A percentile compares a stretch with the other conserved stretches of the same genome.
phyloP scores from a whole-genome alignment of 2,888 invertebrate species.

The Octonoba sinensis region DNA sequence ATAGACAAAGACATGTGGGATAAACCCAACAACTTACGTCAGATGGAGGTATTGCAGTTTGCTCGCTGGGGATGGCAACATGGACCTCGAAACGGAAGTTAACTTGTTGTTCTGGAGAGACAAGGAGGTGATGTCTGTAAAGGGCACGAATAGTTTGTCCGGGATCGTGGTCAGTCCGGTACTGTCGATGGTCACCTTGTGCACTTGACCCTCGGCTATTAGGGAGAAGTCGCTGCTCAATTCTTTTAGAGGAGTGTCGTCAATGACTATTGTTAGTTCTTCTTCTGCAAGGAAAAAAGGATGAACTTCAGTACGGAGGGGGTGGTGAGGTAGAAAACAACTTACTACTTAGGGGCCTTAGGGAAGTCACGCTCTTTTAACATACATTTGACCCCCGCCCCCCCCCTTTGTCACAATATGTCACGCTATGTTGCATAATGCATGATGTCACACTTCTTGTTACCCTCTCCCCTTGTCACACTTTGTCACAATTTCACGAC shows the following conservation, averaged over 20 bases:
- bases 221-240: slow-evolving; percentile 22
- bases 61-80: slow-evolving; percentile 40
- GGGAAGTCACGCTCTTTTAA: no score
- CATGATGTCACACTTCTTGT: no score
- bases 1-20: no score
- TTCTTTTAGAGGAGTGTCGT: slow-evolving; percentile 37
- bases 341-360: no score
- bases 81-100: slow-evolving; percentile 30
- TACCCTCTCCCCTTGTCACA: no score
- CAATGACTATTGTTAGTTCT: slow-evolving; percentile 46
- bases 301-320: background rate
- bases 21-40: slow-evolving; percentile 35
- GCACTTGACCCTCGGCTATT: slow-evolving; percentile 37
- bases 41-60: slow-evolving; percentile 41
- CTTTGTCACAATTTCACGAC: no score
- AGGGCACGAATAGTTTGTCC: slow-evolving; percentile 19
- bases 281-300: slow-evolving; percentile 17
- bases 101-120: slow-evolving; percentile 54
- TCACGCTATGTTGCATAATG: no score
- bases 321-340: no score
- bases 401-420: no score
- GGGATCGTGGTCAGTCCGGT: slow-evolving; percentile 22
- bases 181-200: slow-evolving; percentile 44
- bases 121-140: slow-evolving; percentile 29
- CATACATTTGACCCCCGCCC: no score